Conservation (phyloP, 2,888 invertebrate species). For the Geotrupes spiniger region DNA sequence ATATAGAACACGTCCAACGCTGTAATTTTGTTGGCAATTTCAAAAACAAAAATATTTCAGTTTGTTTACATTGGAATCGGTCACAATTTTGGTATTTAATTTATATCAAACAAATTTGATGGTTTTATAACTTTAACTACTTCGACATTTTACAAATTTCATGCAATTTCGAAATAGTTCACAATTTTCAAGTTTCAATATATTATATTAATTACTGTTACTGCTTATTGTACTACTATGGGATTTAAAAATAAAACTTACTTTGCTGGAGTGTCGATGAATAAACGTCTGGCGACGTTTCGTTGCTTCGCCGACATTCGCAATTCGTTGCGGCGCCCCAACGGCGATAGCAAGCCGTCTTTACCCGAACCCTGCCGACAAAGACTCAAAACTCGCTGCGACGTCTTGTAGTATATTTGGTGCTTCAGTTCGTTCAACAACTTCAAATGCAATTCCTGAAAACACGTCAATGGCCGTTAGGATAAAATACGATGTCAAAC, state of each 20-base stretch:
- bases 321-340: conserved; percentile 58
- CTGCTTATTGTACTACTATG: conserved; percentile 19
- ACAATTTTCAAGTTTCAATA: too few relatives aligned
- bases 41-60: too few relatives aligned
- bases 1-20: too few relatives aligned
- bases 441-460: conserved; percentile 64
- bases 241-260: conserved; percentile 11
- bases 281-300: conserved; percentile 54
- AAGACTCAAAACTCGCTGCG: conserved; percentile 48
- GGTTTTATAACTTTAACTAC: too few relatives aligned
- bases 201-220: too few relatives aligned
- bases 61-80: too few relatives aligned
- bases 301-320: conserved; percentile 58
- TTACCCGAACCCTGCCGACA: conserved; percentile 62
- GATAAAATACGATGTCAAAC: conserved; percentile 2
- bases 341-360: conserved; percentile 53
- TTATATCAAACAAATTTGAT: too few relatives aligned
- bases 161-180: conserved; percentile 11
- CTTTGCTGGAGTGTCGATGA: conserved; percentile 49
- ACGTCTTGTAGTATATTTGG: conserved; percentile 62
- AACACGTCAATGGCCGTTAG: conserved; percentile 12
- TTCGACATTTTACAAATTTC: too few relatives aligned
- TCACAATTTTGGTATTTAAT: too few relatives aligned
- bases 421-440: conserved; percentile 69
- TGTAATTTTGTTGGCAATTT: too few relatives aligned